Conservation (phyloP, 2,888 invertebrate species). For the Agonopterix alstromeriana region DNA sequence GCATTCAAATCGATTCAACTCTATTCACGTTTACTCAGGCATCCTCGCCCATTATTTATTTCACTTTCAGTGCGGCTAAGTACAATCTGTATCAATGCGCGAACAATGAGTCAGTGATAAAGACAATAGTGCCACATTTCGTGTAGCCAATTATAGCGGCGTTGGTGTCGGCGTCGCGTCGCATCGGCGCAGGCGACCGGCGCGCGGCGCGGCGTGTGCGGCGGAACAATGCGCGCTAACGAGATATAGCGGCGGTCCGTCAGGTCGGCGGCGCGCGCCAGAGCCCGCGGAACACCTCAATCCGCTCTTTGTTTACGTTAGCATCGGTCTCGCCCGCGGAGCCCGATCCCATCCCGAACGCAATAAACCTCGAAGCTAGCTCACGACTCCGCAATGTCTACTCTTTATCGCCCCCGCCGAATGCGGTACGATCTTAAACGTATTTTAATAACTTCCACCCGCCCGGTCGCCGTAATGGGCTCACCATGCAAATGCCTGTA, state of each 20-base stretch:
- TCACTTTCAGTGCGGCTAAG: slow-evolving; percentile 8
- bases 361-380: slow-evolving; percentile 66
- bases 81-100: slow-evolving; percentile 5
- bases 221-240: slow-evolving; percentile 50
- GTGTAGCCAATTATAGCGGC: slow-evolving; percentile 25
- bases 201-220: slow-evolving; percentile 7
- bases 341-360: slow-evolving; percentile 60
- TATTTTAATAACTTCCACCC: slow-evolving; percentile 70
- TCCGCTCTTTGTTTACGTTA: slow-evolving; percentile 58
- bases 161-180: slow-evolving; percentile 18
- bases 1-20: slow-evolving; percentile 11
- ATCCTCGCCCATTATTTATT: slow-evolving; percentile 7
- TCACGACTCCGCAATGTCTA: slow-evolving; percentile 66
- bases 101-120: slow-evolving; percentile 14
- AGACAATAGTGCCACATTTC: slow-evolving; percentile 20
- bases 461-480: slow-evolving; percentile 58
- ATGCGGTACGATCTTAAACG: slow-evolving; percentile 64
- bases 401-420: slow-evolving; percentile 61
- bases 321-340: slow-evolving; percentile 41
- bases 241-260: slow-evolving; percentile 44
- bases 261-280: slow-evolving; percentile 26
- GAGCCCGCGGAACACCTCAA: slow-evolving; percentile 53
- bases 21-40: not conserved
- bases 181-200: slow-evolving; percentile 16
- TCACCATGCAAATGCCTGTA: slow-evolving; percentile 65